Base-by-base conservation (phyloP, 2,113 vertebrate species). In the Talpa occidentalis region DNA sequence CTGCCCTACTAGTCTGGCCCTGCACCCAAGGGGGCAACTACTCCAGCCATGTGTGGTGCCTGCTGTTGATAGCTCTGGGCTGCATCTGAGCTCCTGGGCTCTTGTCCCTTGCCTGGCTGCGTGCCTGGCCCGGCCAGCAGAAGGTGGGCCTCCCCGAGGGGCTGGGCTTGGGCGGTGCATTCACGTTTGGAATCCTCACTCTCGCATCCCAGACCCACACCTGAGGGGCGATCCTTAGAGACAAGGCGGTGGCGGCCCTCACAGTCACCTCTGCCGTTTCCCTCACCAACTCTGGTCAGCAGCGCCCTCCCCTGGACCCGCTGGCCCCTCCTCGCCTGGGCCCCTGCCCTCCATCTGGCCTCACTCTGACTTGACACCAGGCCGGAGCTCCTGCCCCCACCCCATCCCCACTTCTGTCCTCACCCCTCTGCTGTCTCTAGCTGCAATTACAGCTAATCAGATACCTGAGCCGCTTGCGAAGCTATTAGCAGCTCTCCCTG, bases 361-460 rank as follows among this genome's bases (percentile, higher is more conserved):
- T 21, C 16, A 4, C 54, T 40, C 59, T n/a, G 35, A 16, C 24
- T 0, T 0, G 19, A 77, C 44, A 0, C 24, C 0, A 42, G 73
- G 59, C 64, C 54, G 4, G 21, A 22, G 72, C 69, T 0, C 0
- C 96, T 78, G 30, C 92, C 95, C 81, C 11, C 42, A 32, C n/a
- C 10, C 85, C 35, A 56, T 78, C 88, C 78, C 49, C 60, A 26
- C 56, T 77, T 22, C 40, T 54, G 86, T 86, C 86, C 74, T 92
- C 88, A 70, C 84, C 66, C 59, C 56, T 30, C 96, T 96, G 94
- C 78, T 17, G 66, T 95, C 97, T 97, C 91, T 62, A 88, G 97
- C 97, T 97, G 97, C 98, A 98, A 98, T 98, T 98, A 98, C 96
- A 98, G 97, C 98, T 98, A 97, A 98, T 98, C 98, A 98, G 98